Evolutionary conservation across 2,797 vertebrate genomes (phyloP).

Genomic region (Cuniculus paca): DNA sequence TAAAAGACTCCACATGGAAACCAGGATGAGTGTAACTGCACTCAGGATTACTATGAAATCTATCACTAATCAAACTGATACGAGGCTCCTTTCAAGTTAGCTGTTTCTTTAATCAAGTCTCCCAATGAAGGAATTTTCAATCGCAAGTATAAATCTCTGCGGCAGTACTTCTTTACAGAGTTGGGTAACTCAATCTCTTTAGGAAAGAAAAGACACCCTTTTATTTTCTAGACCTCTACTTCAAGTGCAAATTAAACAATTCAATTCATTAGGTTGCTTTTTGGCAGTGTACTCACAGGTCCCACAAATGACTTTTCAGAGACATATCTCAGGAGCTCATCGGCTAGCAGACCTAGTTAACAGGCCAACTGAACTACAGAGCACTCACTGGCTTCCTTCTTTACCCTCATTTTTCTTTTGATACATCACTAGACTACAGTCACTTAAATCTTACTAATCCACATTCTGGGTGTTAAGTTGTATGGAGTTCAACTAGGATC

Average conservation of each 20-base stretch:
- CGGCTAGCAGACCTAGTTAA: slow-evolving; percentile 75
- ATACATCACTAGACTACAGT: background rate
- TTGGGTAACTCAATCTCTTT: slow-evolving; percentile 59
- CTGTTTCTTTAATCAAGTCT: slow-evolving; percentile 74
- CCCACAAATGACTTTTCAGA: slow-evolving; percentile 80
- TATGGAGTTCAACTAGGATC: background rate
- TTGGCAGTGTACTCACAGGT: slow-evolving; percentile 79
- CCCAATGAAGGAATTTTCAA: slow-evolving; percentile 77
- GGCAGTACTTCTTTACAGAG: slow-evolving; percentile 65
- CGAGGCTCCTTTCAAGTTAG: slow-evolving; percentile 71
- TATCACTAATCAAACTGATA: slow-evolving; percentile 77
- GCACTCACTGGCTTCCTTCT: slow-evolving; percentile 50
- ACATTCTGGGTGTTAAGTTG: slow-evolving; percentile 15
- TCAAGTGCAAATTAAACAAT: slow-evolving; percentile 81
- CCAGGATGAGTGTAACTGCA: slow-evolving; percentile 59
- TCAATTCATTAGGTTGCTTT: slow-evolving; percentile 69
- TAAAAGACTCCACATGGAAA: slow-evolving; percentile 22
- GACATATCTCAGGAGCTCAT: slow-evolving; percentile 77
- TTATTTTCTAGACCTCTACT: slow-evolving; percentile 78
- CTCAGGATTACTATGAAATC: slow-evolving; percentile 72
- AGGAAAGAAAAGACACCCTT: slow-evolving; percentile 27
- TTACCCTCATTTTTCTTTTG: slow-evolving; percentile 42
- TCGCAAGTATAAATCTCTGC: slow-evolving; percentile 70
- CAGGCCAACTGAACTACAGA: slow-evolving; percentile 59
- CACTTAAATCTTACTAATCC: slow-evolving; percentile 45